Evolutionary conservation across 2,888 invertebrate species (phyloP), one percentile per base, ranked within the genome.

Genomic region (Desoria tigrina): DNA sequence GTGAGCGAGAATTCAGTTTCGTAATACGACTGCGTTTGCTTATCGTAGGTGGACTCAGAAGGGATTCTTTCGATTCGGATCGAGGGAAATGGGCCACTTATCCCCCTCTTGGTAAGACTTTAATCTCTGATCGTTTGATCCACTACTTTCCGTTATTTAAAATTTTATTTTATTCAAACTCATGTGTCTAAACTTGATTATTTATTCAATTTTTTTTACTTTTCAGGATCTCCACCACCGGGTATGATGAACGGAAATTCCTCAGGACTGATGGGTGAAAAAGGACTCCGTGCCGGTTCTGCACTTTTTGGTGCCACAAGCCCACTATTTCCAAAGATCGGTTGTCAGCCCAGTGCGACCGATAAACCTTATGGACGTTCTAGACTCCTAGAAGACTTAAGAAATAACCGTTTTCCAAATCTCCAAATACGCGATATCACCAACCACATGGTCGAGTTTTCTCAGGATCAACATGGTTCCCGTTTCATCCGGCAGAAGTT

Each of bases 401-500:
- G 73, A 61, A 83, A 82, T 76, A 82, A 79, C 77, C 82, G 93
- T 78, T 93, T 90, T 67, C 83, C 84, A 18, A 83, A 83, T 76
- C 79, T 86, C 42, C 83, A 83, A 80, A 84, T 99, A 76, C 88
- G 94, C 76, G 98, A 99, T 83, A 86, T 99, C 77, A 90, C 91
- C 77, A 92, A 94, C 83, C 97, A 99, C 82, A 97, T 99, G 79
- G 96, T 98, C 24, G 99, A 99, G 83, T 99, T 99, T 83, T 95
- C 96, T 70, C 94, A 95, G 83, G 99, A 99, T 83, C 99, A 99
- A 81, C 99, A 99, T 80, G 99, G 99, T 57, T 98, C 97, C 37
- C 89, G 98, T 74, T 99, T 99, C 82, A 99, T 99, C 77, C 99
- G 99, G 80, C 98, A 99, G 81, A 99, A 99, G 82, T 83, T 99